Evolutionary conservation across 2,113 vertebrate species (phyloP), one percentile per base, ranked within the genome.

Genomic region (Eleginops maclovinus): DNA sequence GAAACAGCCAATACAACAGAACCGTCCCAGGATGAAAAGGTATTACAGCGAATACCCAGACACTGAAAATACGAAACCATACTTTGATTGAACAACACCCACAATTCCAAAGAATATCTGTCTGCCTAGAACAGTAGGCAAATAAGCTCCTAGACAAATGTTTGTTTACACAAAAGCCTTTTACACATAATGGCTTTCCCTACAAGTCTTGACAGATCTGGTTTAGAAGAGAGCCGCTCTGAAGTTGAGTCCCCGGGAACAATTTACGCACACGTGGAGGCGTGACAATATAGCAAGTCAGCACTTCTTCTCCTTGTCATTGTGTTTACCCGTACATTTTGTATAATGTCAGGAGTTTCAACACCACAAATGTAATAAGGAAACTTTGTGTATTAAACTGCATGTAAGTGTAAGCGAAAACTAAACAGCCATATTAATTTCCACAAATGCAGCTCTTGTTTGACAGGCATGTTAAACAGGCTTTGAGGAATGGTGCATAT

Each of bases 171-270:
- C 47, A 77, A 62, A 73, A 85, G 40, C 58, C 65, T 71, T 68
- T 71, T 88, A 69, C 24, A 46, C 72, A 87, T 71, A 84, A 90
- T 77, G 81, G 71, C 66, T 86, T 79, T 75, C 58, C n/a, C 70
- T 84, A 60, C 94, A 94, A 82, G 94, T 94, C 90, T 69, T 73
- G 87, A 90, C 93, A 94, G 74, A 91, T 87, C 85, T 66, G 56
- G 82, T 82, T 84, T 70, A 58, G 55, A 77, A 72, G 65, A 69
- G 44, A 75, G 77, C 56, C 9, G 43, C 75, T 88, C 83, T 83
- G 5, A 44, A 70, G 77, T 84, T 77, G 67, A 76, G 53, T 65
- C 72, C 43, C 15, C 28, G 58, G 47, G 41, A 41, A 62, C 41
- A 11, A 54, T 61, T 75, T 21, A 69, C 15, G 41, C 44, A 61